A percentile compares a stretch with the other conserved stretches of the same genome.
phyloP scores from a whole-genome alignment of 2,797 vertebrate species.

The Clarias platycephalus region DNA sequence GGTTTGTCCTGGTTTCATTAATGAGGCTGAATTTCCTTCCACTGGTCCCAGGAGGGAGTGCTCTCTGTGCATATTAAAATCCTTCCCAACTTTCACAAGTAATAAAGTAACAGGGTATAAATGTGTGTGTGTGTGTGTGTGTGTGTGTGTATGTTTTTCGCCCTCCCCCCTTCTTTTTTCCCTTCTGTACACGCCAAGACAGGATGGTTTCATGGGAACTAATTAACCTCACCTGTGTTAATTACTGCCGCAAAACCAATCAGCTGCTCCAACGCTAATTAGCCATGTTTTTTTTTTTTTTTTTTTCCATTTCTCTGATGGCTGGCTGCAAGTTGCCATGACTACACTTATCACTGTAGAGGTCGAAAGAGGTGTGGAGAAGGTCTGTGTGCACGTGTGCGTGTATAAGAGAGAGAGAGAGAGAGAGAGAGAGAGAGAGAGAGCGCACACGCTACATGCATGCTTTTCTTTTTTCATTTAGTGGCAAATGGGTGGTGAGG shows the following conservation, averaged over 20 bases:
- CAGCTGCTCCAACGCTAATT: slow-evolving; percentile 85
- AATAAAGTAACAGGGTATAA: slow-evolving; percentile 58
- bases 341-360: slow-evolving; percentile 79
- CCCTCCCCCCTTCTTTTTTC: slow-evolving; percentile 43
- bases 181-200: slow-evolving; percentile 53
- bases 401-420: not conserved
- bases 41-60: slow-evolving; percentile 75
- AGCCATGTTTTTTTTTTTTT: slow-evolving; percentile 72
- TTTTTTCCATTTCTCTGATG: slow-evolving; percentile 15
- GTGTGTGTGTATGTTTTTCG: slow-evolving; percentile 6
- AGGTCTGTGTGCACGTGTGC: slow-evolving; percentile 32
- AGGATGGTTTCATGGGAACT: slow-evolving; percentile 84
- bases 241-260: slow-evolving; percentile 91
- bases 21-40: slow-evolving; percentile 80
- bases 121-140: slow-evolving; percentile 31
- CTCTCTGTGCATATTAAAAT: slow-evolving; percentile 74
- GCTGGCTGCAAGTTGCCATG: slow-evolving; percentile 81
- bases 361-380: slow-evolving; percentile 55
- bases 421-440: slow-evolving; percentile 47
- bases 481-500: slow-evolving; percentile 11
- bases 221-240: slow-evolving; percentile 95
- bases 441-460: slow-evolving; percentile 31
- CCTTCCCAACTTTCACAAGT: slow-evolving; percentile 72
- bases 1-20: slow-evolving; percentile 72
- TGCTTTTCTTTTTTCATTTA: slow-evolving; percentile 26